Evolutionary conservation across 2,113 vertebrate species (phyloP), one percentile per base, ranked within the genome.

Genomic region (Panthera leo): DNA sequence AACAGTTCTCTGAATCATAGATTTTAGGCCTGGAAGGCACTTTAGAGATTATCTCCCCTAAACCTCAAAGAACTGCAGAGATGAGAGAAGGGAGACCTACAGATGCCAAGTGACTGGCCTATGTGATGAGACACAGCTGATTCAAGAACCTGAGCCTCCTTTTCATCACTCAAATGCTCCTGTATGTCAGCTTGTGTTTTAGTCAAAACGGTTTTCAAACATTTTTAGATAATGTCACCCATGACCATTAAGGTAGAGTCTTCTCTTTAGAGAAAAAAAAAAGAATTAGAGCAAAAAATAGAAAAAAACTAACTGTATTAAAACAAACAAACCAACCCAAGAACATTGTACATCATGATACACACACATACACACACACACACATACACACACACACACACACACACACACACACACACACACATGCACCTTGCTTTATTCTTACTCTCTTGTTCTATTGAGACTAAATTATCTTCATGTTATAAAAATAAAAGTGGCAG

Each of bases 401-500:
- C 25, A 65, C 58, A 48, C 61, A 63, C 34, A 61, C 25, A 29
- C 1, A 27, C 7, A 55, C 27, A 63, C 34, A 61, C 25, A 29
- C 1, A 27, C 7, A 55, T 21, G 51, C 5, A 10, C 45, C 16
- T 31, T 63, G 4, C 84, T 90, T 34, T 79, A 73, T 73, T 85
- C 80, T 79, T 21, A 68, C 58, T 86, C 6, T 93, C 89, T 78
- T 76, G 51, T 51, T 71, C 67, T 39, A 10, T 13, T 71, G 51
- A 85, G 36, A 92, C 85, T 39, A 73, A 89, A 53, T 67, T 70
- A 95, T 90, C 68, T 86, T 96, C 85, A 86, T 18, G 31, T 39
- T 87, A 71, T 55, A 91, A 89, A 94, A 85, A 94, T 92, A 68
- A 95, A 95, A 97, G 93, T 95, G 80, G 68, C 93, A 87, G 76